Base-by-base conservation (phyloP, 2,888 invertebrate genomes). In the Drosophila nr. medialis region DNA sequence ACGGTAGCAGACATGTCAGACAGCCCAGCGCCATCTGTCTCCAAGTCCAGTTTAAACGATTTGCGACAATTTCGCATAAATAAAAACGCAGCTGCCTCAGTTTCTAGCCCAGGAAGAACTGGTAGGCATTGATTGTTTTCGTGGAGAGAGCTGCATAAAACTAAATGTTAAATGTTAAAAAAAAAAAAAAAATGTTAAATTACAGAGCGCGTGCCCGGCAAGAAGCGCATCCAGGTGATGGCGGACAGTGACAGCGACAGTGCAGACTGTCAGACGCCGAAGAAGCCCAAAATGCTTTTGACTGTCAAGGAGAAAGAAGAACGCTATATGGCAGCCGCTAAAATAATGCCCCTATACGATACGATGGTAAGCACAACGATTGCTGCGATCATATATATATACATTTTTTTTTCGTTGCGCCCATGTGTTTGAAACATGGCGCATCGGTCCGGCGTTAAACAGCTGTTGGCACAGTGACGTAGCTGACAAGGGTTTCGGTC, bases 161-260 rank as follows among this genome's bases (percentile, higher is more conserved):
- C 24, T 4, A 51, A 63, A 40, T 42, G n/a, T 10, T 58, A 15
- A n/a, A 56, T 30, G 24, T 24, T 4, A 45, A 45, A 45, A 45
- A 45, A 42, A 42, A 42, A 42, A 24, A 34, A 34, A 21, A 34
- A 36, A 11, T 64, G 15, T 40, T 49, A 6, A 7, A 32, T 64
- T 72, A 34, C 71, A 92, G 92, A 92, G 72, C 90, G 90, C 34
- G 90, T 92, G 45, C 93, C 93, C n/a, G 93, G 93, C 27, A 92
- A 91, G 70, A 93, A 93, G 66, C 90, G 93, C 27, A 92, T 93
- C 56, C 91, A 90, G 75, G 90, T 92, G 61, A 88, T 93, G 79
- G 83, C 91, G 13, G 93, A 93, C 63, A 93, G 93, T 75, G 93
- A 93, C 54, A 92, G 92, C 27, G 93, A 93, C 50, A 73, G 89